These are phyloP conservation scores for Strix uralensis DNA, from an alignment of 2,113 vertebrate species.

Conservation along the genomic window DNA sequence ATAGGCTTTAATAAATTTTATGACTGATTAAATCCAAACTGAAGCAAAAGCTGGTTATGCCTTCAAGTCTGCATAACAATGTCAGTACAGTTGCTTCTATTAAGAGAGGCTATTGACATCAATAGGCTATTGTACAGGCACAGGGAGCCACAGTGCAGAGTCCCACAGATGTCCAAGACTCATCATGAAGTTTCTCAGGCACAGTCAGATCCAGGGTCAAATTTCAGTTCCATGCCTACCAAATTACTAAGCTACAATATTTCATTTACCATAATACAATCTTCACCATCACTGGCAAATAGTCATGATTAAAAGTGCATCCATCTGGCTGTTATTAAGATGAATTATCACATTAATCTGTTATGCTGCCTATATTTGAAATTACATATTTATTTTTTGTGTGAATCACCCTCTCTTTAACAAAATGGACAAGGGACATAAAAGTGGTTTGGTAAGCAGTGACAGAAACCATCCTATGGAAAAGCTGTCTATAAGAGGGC, in stretches of 20 bases:
- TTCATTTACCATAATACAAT: neutral
- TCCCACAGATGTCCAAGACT: neutral
- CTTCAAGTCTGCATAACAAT: neutral
- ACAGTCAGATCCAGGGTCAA: neutral
- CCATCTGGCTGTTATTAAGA: neutral
- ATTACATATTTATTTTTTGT: neutral
- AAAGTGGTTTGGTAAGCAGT: neutral
- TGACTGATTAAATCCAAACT: neutral
- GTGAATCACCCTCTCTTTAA: neutral
- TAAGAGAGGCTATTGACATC: neutral
- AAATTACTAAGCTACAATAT: neutral
- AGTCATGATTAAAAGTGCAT: conserved; percentile 2
- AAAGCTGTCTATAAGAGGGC: neutral
- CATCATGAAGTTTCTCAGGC: neutral
- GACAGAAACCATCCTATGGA: neutral
- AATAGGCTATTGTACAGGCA: neutral
- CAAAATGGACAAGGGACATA: neutral
- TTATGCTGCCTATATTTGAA: conserved; percentile 5
- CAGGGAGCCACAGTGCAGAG: neutral
- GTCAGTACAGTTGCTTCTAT: neutral
- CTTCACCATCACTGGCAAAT: conserved; percentile 9
- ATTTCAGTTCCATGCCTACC: neutral
- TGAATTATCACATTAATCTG: conserved; percentile 31
- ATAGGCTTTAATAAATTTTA: neutral
- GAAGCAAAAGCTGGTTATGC: neutral